Base-by-base conservation (phyloP, 2,113 vertebrate species). In the Aptenodytes patagonicus region DNA sequence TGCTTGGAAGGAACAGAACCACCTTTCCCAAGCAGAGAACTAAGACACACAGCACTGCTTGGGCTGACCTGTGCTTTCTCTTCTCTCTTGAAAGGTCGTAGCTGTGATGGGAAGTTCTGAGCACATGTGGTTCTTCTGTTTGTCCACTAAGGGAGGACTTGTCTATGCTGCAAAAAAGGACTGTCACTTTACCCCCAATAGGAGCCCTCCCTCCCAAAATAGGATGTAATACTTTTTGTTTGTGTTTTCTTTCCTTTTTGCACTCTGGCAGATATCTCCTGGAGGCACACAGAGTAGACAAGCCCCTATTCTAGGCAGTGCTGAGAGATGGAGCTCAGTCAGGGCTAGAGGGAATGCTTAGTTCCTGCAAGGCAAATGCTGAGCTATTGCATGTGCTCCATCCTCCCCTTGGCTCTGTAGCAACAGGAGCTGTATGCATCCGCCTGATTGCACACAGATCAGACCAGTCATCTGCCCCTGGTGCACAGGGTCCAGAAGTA, bases 291-390 rank as follows among this genome's bases (percentile, higher is more conserved):
- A 47, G 21, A 34, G 29, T 51, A 90, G 32, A 47, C 2, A 73
- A 24, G 46, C 31, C 7, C 18, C 16, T 25, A 2, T 40, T 73
- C 54, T 46, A 60, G n/a, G 20, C 22, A 22, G 4, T n/a, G 46
- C 38, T 66, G 40, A 55, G 46, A 81, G 24, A 28, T 66, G 26
- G 13, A 34, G 10, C 20, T 82, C 1, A 0, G 16, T 34, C 38
- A 70, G 31, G 40, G 7, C n/a, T 62, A 62, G 64, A 72, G 5
- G 12, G 32, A 71, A 46, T 3, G 3, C 34, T 57, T 38, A 29
- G 11, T 2, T 57, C 31, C 18, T 51, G n/a, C n/a, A 86, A 51
- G 11, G 18, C 0, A 0, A 78, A 49, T 49, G 9, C 20, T 1
- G 4, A 44, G 32, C 17, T 82, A 12, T 14, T 57, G 18, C 13